Conservation (phyloP, 2,113 vertebrate genomes). For the Pseudopodoces humilis region DNA sequence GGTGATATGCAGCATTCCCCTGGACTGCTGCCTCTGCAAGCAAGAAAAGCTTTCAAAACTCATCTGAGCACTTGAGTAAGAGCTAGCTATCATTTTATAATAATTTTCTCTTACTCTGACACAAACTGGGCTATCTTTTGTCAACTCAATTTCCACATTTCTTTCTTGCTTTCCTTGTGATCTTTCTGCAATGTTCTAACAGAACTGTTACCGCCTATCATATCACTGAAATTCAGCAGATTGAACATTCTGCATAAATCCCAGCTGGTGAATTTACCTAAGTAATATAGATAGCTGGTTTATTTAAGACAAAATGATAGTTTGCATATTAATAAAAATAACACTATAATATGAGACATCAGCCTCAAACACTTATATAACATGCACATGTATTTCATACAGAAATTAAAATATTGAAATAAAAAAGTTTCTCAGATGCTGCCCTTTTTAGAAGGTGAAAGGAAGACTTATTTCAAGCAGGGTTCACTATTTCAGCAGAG, state of each 20-base stretch:
- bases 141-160: neutral
- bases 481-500: neutral
- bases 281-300: neutral
- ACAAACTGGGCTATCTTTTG: neutral
- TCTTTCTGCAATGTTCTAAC: neutral
- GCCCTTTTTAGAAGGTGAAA: slow-evolving; percentile 10
- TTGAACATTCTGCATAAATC: neutral
- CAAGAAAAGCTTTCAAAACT: neutral
- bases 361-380: neutral
- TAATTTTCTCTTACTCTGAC: neutral
- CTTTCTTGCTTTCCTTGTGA: neutral
- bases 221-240: neutral
- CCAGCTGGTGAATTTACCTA: neutral
- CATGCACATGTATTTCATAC: slow-evolving; percentile 2
- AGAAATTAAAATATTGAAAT: neutral
- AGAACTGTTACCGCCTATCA: neutral
- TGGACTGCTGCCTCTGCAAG: neutral
- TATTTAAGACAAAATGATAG: neutral
- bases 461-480: neutral
- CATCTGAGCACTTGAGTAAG: neutral
- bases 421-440: neutral
- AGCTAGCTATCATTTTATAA: neutral
- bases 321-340: neutral
- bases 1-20: neutral
- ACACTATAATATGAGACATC: neutral